Evolutionary conservation across 2,797 vertebrate species (phyloP).

Genomic region (Argentina silus): DNA sequence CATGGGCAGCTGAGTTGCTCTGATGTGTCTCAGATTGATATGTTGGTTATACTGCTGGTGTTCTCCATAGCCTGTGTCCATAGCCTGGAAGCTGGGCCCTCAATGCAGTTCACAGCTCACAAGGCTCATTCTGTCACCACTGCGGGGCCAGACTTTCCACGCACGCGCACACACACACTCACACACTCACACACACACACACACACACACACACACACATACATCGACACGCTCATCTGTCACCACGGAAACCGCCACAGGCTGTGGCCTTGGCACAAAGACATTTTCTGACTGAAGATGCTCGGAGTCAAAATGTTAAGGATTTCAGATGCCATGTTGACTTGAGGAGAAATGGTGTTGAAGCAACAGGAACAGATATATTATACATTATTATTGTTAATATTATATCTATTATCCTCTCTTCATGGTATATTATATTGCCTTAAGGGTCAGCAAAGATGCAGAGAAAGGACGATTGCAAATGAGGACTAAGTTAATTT

Average conservation of each 20-base stretch:
- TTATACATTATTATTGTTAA: slow-evolving; percentile 15
- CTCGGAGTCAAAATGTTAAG: slow-evolving; percentile 82
- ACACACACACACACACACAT: slow-evolving; percentile 55
- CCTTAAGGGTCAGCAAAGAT: slow-evolving; percentile 9
- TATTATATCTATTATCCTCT: background rate
- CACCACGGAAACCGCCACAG: slow-evolving; percentile 79
- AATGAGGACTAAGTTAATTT: background rate
- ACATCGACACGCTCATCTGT: slow-evolving; percentile 82
- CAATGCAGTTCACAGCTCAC: slow-evolving; percentile 65
- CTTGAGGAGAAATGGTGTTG: slow-evolving; percentile 76
- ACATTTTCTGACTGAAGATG: slow-evolving; percentile 78
- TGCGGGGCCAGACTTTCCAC: slow-evolving; percentile 27
- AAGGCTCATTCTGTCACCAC: slow-evolving; percentile 65
- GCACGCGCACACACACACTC: slow-evolving; percentile 22
- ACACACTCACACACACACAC: slow-evolving; percentile 18
- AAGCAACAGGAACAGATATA: slow-evolving; percentile 57
- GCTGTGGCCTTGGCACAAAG: slow-evolving; percentile 82
- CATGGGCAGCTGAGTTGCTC: slow-evolving; percentile 16
- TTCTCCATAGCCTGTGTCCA: slow-evolving; percentile 32
- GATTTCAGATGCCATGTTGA: slow-evolving; percentile 77
- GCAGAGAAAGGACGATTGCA: background rate
- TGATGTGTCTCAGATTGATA: slow-evolving; percentile 40
- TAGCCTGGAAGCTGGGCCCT: slow-evolving; percentile 50
- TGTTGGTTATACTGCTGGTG: slow-evolving; percentile 43
- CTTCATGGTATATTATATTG: slow-evolving; percentile 37